These are phyloP conservation scores for Halcyon chelicuti DNA, from an alignment of 2,797 vertebrate genomes.

Conservation along the genomic window DNA sequence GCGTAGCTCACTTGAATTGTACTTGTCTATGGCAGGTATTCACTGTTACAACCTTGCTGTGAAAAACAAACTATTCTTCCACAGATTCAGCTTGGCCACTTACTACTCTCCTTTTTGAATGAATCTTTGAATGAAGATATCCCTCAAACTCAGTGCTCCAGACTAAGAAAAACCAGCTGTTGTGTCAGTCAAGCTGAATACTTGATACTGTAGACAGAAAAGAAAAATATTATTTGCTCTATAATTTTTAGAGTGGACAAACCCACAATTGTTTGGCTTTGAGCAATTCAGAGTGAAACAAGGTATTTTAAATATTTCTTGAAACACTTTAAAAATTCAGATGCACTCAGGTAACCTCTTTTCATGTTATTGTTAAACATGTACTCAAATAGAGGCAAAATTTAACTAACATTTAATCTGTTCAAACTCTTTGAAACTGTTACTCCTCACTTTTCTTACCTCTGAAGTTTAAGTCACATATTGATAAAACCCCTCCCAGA, in stretches of 20 bases:
- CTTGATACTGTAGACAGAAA: neutral
- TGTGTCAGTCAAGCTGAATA: neutral
- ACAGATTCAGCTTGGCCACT: neutral
- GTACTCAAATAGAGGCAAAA: neutral
- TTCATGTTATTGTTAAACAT: neutral
- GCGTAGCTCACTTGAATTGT: neutral
- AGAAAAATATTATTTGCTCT: neutral
- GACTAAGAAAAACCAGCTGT: neutral
- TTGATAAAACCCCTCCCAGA: neutral
- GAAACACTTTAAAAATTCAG: neutral
- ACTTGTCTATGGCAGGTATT: neutral
- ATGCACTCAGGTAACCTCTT: neutral
- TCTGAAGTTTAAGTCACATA: neutral
- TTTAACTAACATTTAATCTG: neutral
- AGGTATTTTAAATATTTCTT: neutral
- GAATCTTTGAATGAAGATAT: neutral
- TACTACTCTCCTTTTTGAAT: neutral
- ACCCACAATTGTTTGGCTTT: neutral
- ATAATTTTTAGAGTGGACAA: neutral
- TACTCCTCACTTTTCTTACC: neutral
- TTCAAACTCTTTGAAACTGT: neutral
- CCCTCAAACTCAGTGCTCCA: neutral
- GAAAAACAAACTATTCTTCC: neutral
- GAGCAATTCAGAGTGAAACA: neutral
- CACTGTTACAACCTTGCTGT: neutral